Evolutionary conservation across 2,797 vertebrate genomes (phyloP), one percentile per base, ranked within the genome.

Genomic region (Sphenodon punctatus): DNA sequence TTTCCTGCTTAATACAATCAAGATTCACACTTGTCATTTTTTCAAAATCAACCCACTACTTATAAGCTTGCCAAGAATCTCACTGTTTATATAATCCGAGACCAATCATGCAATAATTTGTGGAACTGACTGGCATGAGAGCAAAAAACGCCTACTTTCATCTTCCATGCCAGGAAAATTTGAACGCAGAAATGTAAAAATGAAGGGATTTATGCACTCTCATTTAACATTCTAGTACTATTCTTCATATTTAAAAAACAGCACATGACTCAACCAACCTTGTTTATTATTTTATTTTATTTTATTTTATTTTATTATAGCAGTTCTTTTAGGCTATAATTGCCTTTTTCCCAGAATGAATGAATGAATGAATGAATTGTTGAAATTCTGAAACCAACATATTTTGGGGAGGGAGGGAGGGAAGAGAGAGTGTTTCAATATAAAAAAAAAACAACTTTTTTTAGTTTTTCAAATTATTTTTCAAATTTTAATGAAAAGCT

Each of bases 141-240:
- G 41, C 39, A 30, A 77, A 10, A 79, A 10, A 59, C 4, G 59
- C n/a, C n/a, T 51, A n/a, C 51, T 78, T 36, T 63, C 66, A 49
- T 61, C 41, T 41, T 0, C 1, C 9, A 49, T 38, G 39, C 68
- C 72, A 19, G 2, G 61, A 69, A 53, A 36, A 72, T 77, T 72
- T 64, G 3, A 51, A 8, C 30, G 70, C 69, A 41, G 58, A 61
- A 38, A 74, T 6, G 4, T 4, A 17, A 20, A n/a, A 27, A 20
- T 41, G 65, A 67, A 63, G 75, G 77, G 75, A 90, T 66, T 5
- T 67, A 75, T 75, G 49, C 1, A 49, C 79, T 77, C 82, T 80
- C 67, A 75, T 86, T 84, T 68, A 67, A 56, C 4, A 1, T 10
- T 20, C 25, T 75, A 49, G 25, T 65, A 25, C 36, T 76, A 23